A percentile compares a stretch with the other conserved stretches of the same genome.
phyloP scores from a whole-genome alignment of 2,113 vertebrate species.

The Carassius auratus region DNA sequence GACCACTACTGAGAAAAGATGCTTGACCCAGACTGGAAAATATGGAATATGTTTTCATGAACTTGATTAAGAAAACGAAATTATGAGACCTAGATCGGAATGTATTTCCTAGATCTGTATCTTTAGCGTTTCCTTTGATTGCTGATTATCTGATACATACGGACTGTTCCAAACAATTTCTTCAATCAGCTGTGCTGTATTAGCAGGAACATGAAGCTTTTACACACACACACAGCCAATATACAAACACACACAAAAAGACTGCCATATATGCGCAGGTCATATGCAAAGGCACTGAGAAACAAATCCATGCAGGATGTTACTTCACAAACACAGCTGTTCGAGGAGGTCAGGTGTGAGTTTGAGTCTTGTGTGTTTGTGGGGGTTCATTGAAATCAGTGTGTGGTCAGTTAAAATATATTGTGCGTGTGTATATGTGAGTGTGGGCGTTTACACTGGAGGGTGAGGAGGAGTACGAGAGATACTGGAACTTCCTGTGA shows the following conservation, averaged over 20 bases:
- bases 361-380: constrained; percentile 2
- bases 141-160: constrained; percentile 14
- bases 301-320: constrained; percentile 26
- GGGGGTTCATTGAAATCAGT: neutral
- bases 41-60: neutral
- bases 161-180: neutral
- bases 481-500: constrained; percentile 44
- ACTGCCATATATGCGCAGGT: constrained; percentile 1
- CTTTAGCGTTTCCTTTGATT: constrained; percentile 16
- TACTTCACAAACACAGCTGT: constrained; percentile 74
- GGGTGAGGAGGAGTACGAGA: neutral
- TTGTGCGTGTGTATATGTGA: neutral
- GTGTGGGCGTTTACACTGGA: neutral
- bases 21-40: neutral
- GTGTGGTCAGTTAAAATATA: constrained; percentile 28
- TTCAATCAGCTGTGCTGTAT: neutral
- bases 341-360: constrained; percentile 54
- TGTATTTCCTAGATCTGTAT: constrained; percentile 56
- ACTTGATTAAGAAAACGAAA: neutral
- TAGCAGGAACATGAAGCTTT: neutral
- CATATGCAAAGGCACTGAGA: constrained; percentile 32
- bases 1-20: neutral
- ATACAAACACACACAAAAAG: constrained; percentile 38
- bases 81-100: neutral
- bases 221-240: neutral